Base-by-base conservation (phyloP, 2,888 invertebrate genomes). In the Parnassius apollo region DNA sequence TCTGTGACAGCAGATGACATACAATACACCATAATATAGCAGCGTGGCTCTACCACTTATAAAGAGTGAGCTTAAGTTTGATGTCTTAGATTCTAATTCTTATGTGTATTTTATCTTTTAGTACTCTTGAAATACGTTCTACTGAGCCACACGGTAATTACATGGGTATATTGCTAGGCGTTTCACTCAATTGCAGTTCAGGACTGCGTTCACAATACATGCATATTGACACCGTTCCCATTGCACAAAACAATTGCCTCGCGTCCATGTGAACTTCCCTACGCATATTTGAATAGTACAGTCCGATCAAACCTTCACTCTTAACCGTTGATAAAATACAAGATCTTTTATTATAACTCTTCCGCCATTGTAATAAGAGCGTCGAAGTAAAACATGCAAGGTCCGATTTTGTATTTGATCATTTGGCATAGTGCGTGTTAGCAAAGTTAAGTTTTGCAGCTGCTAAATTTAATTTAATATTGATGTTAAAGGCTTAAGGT, bases 221-320 rank as follows among this genome's bases (percentile, higher is more conserved):
- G 54, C 52, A 48, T 63, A 63, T 63, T 56, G 63, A 63, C 63
- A 63, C 63, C 51, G 59, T 63, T 63, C 59, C 42, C 63, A 63
- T 51, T 63, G 59, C 55, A 50, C 42, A 18, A 54, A 50, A 56
- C 63, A 59, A 63, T 59, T 56, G 63, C 59, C 55, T 55, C n/a
- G 44, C 49, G 52, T 45, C 59, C 63, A 63, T 59, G 59, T 63
- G 63, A 59, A 63, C 55, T 63, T 55, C 54, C 56, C 59, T 44
- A 51, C 13, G 25, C 44, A 35, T 52, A 59, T 59, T 63, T 59
- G 63, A 59, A 59, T 63, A 54, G 53, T 12, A 8, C 48, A 45
- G 22, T 56, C 22, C 55, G 48, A 54, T 62, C 42, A 13, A 49
- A 42, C 44, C 49, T 25, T 10, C n/a, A 13, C 25, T 4, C 1